phyloP scores from a whole-genome alignment of 2,888 invertebrate species.

The Scrobipalpa costella region DNA sequence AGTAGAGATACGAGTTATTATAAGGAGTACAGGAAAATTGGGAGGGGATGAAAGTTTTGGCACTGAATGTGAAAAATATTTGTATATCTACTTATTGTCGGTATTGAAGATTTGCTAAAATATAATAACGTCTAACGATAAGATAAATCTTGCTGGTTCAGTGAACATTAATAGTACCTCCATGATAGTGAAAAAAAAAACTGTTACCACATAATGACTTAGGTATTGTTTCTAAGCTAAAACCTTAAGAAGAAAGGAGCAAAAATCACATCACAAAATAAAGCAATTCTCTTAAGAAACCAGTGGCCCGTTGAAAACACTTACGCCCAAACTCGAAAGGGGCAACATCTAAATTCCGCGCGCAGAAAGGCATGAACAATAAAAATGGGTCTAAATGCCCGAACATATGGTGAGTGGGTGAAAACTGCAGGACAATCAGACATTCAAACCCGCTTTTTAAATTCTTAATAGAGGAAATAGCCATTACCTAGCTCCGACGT shows the following conservation, averaged over 20 bases:
- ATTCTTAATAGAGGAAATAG: slow-evolving; percentile 37
- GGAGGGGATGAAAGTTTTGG: background rate
- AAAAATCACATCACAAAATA: slow-evolving; percentile 10
- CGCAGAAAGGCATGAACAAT: slow-evolving; percentile 25
- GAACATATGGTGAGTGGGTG: slow-evolving; percentile 28
- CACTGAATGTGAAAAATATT: background rate
- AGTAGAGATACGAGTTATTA: slow-evolving; percentile 10
- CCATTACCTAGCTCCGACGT: slow-evolving; percentile 35
- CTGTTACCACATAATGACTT: too few relatives aligned
- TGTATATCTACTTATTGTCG: too few relatives aligned
- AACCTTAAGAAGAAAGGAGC: background rate
- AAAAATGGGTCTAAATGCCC: slow-evolving; percentile 27
- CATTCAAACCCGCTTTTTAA: slow-evolving; percentile 32
- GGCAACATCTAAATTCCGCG: slow-evolving; percentile 26
- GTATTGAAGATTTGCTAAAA: too few relatives aligned
- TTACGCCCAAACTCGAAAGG: slow-evolving; percentile 10
- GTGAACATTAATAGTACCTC: too few relatives aligned
- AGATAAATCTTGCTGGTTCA: too few relatives aligned
- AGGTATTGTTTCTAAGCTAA: too few relatives aligned
- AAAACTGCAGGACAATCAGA: slow-evolving; percentile 27
- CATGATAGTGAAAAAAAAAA: too few relatives aligned
- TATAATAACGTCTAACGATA: background rate
- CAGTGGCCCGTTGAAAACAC: slow-evolving; percentile 19
- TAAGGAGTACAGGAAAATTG: background rate
- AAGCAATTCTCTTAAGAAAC: slow-evolving; percentile 13